Percentiles rank a stretch among this genome's conserved stretches.
phyloP scores from a whole-genome alignment of 2,888 invertebrate species.

The Xestia rhomboidea region DNA sequence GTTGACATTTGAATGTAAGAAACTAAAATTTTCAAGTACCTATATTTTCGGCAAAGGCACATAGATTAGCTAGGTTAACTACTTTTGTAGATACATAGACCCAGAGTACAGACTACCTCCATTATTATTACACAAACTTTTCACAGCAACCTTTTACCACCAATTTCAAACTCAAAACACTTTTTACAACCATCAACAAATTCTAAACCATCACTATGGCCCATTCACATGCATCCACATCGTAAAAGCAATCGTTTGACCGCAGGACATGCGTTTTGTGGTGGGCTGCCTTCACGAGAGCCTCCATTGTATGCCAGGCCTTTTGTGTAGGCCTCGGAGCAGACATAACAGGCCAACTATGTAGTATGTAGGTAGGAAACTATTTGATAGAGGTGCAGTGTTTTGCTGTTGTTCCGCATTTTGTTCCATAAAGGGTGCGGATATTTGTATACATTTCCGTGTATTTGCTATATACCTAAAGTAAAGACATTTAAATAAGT shows the following conservation, averaged over 20 bases:
- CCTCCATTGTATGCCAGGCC: conserved; percentile 72
- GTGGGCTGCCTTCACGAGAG: conserved; percentile 80
- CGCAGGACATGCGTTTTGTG: conserved; percentile 84
- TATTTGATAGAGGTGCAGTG: conserved; percentile 33
- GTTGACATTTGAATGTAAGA: too few species aligned
- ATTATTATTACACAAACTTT: neutral
- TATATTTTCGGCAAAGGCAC: too few species aligned
- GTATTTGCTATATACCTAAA: neutral
- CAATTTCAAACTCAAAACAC: neutral
- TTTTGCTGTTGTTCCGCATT: conserved; percentile 4
- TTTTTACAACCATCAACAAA: neutral
- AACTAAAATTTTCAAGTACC: too few species aligned
- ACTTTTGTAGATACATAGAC: neutral
- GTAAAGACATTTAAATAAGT: neutral
- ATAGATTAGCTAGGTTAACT: too few species aligned
- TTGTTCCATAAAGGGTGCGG: neutral
- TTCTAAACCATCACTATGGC: neutral
- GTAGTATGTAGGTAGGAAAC: conserved; percentile 20
- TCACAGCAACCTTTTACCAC: neutral
- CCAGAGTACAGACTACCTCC: neutral
- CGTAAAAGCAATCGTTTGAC: conserved; percentile 80
- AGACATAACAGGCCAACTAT: conserved; percentile 33
- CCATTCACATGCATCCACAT: conserved; percentile 32
- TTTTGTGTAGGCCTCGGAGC: conserved; percentile 53
- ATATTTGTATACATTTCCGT: neutral